Evolutionary conservation across 2,113 vertebrate genomes (phyloP), one percentile per base, ranked within the genome.

Genomic region (Candoia aspera): DNA sequence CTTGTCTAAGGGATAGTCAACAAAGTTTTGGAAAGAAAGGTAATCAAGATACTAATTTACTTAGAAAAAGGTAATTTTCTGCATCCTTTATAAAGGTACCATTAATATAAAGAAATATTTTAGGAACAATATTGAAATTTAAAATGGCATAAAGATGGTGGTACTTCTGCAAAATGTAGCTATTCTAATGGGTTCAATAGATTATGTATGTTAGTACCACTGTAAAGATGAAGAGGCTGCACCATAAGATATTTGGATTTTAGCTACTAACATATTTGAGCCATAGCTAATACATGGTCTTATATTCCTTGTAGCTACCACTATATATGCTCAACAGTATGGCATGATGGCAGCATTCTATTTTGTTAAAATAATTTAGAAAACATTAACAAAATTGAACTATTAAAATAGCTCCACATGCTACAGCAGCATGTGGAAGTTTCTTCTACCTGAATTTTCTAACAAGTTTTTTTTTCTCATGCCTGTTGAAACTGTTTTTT

Each of bases 81-180:
- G 96, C 97, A 97, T 98, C 96, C 97, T 97, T 95, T 97, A 97
- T 97, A 98, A 98, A 98, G 97, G 97, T 98, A 97, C 97, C 97
- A 98, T 96, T 97, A 97, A 97, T 97, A 97, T 98, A 98, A 97
- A 98, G 97, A 98, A 97, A 96, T 98, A 97, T 97, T 97, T 97
- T 95, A 98, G 97, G 97, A 97, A 97, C 95, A 97, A 97, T 97
- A 98, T 96, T 98, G 97, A 98, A 97, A 98, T 97, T 96, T 96
- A 94, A 97, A 89, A 94, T n/a, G 0, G 95, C 97, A 97, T 97
- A 96, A 96, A 93, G 95, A 96, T 96, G 97, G 96, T 95, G 95
- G 95, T 95, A 95, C 96, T 97, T 96, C 96, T 97, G 97, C 97
- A 98, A 98, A 98, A 98, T 97, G 97, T 95, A 97, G 93, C 97